These are phyloP conservation scores for Haemorhous mexicanus DNA, from an alignment of 2,113 vertebrate genomes.

Conservation along the genomic window DNA sequence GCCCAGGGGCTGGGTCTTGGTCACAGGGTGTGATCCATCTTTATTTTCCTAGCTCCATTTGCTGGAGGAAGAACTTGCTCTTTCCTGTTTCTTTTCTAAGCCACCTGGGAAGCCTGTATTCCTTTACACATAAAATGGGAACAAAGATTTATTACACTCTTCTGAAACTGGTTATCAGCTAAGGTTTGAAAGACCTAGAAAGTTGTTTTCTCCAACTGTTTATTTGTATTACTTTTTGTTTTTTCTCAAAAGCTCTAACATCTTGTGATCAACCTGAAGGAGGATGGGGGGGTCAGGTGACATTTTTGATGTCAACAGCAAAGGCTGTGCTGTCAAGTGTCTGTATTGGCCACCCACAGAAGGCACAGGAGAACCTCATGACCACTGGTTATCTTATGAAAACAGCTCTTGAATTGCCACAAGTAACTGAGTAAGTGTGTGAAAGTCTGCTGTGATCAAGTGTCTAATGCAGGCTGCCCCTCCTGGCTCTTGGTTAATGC, in stretches of 20 bases:
- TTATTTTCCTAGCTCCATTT: not conserved
- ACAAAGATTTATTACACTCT: not conserved
- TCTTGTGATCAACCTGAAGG: not conserved
- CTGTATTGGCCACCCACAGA: rapidly evolving
- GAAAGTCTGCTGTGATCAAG: not conserved
- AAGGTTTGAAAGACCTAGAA: not conserved
- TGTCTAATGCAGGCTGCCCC: not conserved
- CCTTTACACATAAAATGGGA: not conserved
- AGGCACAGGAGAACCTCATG: not conserved
- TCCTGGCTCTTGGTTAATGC: not conserved
- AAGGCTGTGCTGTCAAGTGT: not conserved
- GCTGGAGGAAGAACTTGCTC: not conserved
- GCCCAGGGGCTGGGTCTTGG: not conserved
- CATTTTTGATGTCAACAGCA: not conserved
- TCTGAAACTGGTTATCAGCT: not conserved
- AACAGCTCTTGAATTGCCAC: not conserved
- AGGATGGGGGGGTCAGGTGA: not conserved
- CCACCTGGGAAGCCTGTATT: not conserved
- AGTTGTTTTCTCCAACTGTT: not conserved
- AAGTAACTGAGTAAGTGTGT: not conserved
- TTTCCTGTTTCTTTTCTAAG: not conserved
- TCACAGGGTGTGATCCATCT: not conserved
- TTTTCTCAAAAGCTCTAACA: not conserved
- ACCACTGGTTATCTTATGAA: not conserved
- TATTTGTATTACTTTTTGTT: not conserved